phyloP scores from a whole-genome alignment of 2,888 invertebrate species.

The Bombylius major region DNA sequence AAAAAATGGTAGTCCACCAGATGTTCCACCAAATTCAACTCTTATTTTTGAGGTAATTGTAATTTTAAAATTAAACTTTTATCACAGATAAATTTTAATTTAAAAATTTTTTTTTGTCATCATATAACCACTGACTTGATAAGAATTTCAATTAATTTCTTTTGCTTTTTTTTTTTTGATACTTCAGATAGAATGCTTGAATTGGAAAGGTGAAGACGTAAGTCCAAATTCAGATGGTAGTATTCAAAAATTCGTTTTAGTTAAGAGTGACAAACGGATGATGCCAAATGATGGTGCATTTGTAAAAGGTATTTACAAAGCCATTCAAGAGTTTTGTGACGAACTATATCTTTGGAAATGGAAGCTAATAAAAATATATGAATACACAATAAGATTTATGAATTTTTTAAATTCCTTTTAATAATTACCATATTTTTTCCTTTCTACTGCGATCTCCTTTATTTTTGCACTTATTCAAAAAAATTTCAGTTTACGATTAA shows the following conservation, averaged over 20 bases:
- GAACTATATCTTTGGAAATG: too few relatives aligned
- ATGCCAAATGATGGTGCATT: constrained; percentile 71
- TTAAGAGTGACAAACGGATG: constrained; percentile 54
- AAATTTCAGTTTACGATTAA: too few relatives aligned
- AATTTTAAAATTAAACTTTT: background rate
- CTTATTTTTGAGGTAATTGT: constrained; percentile 70
- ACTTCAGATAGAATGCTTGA: constrained; percentile 68
- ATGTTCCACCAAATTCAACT: constrained; percentile 77
- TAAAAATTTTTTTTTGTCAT: background rate
- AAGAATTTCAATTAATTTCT: too few relatives aligned
- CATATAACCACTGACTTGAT: too few relatives aligned
- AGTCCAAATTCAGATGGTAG: constrained; percentile 73
- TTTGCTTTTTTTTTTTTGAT: background rate
- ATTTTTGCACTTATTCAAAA: too few relatives aligned
- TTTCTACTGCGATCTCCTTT: too few relatives aligned
- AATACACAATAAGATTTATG: too few relatives aligned
- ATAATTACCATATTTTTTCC: too few relatives aligned
- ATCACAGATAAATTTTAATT: background rate
- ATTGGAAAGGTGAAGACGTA: constrained; percentile 81
- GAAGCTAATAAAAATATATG: too few relatives aligned
- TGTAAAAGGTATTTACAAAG: constrained; percentile 54
- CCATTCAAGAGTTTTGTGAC: too few relatives aligned
- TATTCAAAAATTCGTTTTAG: constrained; percentile 60
- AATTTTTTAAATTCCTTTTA: too few relatives aligned
- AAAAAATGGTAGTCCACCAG: constrained; percentile 65